Percentiles rank a stretch among this genome's conserved stretches.
Conservation (phyloP, 2,797 vertebrate species). For the Tenualosa thibaudeaui region DNA sequence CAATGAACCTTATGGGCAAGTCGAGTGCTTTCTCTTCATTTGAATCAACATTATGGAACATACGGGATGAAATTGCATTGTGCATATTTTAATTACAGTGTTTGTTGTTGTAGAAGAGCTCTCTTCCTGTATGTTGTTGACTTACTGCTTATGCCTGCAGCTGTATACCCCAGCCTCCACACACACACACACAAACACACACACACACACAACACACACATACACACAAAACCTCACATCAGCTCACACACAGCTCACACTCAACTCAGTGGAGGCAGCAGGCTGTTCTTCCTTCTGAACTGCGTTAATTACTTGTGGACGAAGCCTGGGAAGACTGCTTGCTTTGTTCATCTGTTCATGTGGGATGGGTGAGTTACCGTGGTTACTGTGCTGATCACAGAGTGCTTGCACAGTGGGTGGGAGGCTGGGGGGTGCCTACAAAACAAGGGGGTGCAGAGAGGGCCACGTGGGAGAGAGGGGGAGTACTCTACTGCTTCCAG, state of each 20-base stretch:
- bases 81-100: not conserved
- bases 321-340: slow-evolving; percentile 55
- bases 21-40: not conserved
- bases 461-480: not conserved
- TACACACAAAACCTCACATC: not conserved
- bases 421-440: not conserved
- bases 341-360: slow-evolving; percentile 62
- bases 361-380: slow-evolving; percentile 41
- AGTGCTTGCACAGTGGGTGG: slow-evolving; percentile 51
- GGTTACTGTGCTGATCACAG: slow-evolving; percentile 46
- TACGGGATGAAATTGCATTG: not conserved
- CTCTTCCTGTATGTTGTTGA: slow-evolving; percentile 38
- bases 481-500: not conserved
- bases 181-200: slow-evolving; percentile 26
- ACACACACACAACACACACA: slow-evolving; percentile 9
- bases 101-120: not conserved
- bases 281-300: slow-evolving; percentile 43
- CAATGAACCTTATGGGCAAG: not conserved
- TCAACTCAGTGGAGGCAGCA: slow-evolving; percentile 6
- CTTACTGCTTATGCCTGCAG: slow-evolving; percentile 49
- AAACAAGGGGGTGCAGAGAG: slow-evolving; percentile 33
- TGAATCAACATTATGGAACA: not conserved
- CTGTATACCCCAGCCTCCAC: slow-evolving; percentile 47
- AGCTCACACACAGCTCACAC: not conserved
- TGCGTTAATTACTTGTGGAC: slow-evolving; percentile 49